Base-by-base conservation (phyloP, 1,140 invertebrate genomes). In the Temnothorax curvispinosus region DNA sequence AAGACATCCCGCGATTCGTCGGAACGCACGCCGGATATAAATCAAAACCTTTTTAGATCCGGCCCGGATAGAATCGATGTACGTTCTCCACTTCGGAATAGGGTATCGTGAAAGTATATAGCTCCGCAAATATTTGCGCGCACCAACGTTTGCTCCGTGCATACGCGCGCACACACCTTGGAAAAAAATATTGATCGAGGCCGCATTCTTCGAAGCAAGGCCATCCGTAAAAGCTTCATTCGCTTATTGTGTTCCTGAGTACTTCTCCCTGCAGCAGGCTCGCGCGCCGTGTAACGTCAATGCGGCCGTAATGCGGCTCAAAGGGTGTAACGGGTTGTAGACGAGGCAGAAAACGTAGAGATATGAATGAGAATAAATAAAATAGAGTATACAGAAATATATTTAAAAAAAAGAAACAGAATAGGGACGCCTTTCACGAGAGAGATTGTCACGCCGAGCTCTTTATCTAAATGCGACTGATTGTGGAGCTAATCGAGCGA, bases 141-240 rank as follows among this genome's bases (percentile, higher is more conserved):
- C 27, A 3, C 80, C 80, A 50, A 81, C 67, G 52, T 82, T 60
- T 60, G 27, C 80, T 21, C 13, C 21, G 6, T 41, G n/a, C 47
- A 52, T 32, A 54, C 47, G 6, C 60, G 41, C 35, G 21, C 62
- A 69, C 77, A 72, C 65, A 58, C 38, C 41, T 60, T 11, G 41
- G 35, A 2, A 80, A 81, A 81, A 78, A 75, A 50, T 84, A 84
- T 74, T 60, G 80, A 84, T 60, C 80, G 80, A 50, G 80, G 44
- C 11, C 50, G 21, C 64, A 56, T 71, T 75, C 69, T 62, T 75
- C n/a, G 67, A 47, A 4, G 67, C 69, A 75, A 60, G 69, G 54
- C 41, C 54, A 44, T 21, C 4, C 67, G 44, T 82, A 60, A 74
- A 72, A 81, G 65, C 78, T 72, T 60, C 27, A 60, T 74, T 84